A percentile compares a stretch with the other conserved stretches of the same genome.
These are phyloP conservation scores for Eupithecia dodoneata DNA, from an alignment of 2,888 invertebrate genomes.

Conservation along the genomic window DNA sequence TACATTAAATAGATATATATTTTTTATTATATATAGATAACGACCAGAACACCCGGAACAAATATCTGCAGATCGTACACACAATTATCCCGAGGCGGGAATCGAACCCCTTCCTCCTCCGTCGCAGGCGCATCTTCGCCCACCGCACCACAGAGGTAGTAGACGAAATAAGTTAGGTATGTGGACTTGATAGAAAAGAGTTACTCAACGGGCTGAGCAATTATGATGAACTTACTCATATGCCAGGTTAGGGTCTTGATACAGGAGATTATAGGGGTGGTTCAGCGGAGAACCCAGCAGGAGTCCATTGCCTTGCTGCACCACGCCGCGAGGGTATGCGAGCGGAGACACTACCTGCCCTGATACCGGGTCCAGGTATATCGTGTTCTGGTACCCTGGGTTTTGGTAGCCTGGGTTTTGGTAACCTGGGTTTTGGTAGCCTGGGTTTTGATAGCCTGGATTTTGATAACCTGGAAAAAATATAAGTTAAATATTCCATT, in stretches of 20 bases:
- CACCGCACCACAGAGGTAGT: no score
- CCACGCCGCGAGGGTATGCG: conserved; percentile 55
- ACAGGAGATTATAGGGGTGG: conserved; percentile 62
- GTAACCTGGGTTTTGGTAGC: conserved; percentile 72
- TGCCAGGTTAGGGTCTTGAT: conserved; percentile 59
- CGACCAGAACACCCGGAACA: no score
- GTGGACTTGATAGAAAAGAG: no score
- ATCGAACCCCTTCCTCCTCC: no score
- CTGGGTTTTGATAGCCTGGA: conserved; percentile 71
- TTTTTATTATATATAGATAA: no score
- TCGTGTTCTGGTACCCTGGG: conserved; percentile 70
- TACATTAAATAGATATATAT: no score
- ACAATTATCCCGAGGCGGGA: no score
- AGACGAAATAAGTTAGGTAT: no score
- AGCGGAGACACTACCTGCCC: conserved; percentile 61
- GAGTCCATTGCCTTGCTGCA: conserved; percentile 51
- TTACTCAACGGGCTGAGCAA: neutral
- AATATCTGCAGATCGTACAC: no score
- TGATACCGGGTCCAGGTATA: conserved; percentile 64
- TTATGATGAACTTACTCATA: conserved; percentile 56
- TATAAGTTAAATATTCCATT: neutral
- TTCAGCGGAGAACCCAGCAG: conserved; percentile 57
- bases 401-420: conserved; percentile 72
- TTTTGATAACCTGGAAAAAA: conserved; percentile 68
- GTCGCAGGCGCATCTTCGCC: no score